Base-by-base conservation (phyloP, 2,797 vertebrate genomes). In the Cetoscarus ocellatus region DNA sequence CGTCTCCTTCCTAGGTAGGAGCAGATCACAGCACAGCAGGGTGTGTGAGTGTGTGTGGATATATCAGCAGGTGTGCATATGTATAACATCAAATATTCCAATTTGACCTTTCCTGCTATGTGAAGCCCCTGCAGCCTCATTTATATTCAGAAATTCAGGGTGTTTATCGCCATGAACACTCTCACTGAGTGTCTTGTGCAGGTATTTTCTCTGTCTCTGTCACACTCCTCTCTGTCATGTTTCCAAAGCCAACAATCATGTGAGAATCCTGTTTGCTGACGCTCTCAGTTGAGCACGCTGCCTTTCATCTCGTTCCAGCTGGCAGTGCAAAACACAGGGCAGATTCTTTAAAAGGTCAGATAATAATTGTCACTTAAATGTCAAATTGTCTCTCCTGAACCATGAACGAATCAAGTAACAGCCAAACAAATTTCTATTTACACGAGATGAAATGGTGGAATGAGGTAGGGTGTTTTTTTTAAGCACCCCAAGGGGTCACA, bases 1-100 rank as follows among this genome's bases (percentile, higher is more conserved):
- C 18, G 95, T 99, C 79, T 98, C 98, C 0, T 99, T 99, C 86
- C 90, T 99, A 68, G 97, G 98, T 99, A 96, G 50, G 50, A 14
- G 19, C 19, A 13, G 19, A 4, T 12, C 18, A 19, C n/a, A 50
- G 10, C n/a, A 18, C n/a, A 18, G n/a, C 3, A 17, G 47, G 39
- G 7, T 11, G 1, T 9, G 3, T 57, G 11, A 44, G 12, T 38
- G 35, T 61, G 27, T 51, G 10, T 49, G 12, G 3, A 10, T 49
- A 2, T 49, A 10, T 18, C 1, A 8, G 8, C 3, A 1, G 0
- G n/a, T 17, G 15, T 48, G 51, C n/a, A 50, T 8, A 61, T 43
- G 57, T 60, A 70, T 76, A 54, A 50, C 36, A 36, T 77, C 50
- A 80, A 17, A 48, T 18, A 18, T 48, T 48, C 45, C 45, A 17